Percentiles rank a stretch among this genome's conserved stretches.
Evolutionary conservation across 2,888 invertebrate genomes (phyloP).

Genomic region (Camptogramma bilineatum): DNA sequence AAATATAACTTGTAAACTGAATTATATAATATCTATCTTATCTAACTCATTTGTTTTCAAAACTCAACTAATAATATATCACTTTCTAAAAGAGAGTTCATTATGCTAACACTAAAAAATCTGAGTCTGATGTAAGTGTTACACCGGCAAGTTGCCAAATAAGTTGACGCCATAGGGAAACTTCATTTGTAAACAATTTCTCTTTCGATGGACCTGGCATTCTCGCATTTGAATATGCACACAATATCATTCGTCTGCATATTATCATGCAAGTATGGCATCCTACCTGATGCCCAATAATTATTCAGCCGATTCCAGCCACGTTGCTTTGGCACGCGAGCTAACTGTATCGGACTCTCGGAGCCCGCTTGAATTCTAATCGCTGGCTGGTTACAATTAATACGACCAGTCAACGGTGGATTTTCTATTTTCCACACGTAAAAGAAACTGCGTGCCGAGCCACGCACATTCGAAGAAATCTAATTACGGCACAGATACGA

Average conservation of each 20-base stretch:
- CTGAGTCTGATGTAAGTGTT: constrained; percentile 42
- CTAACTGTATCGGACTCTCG: constrained; percentile 78
- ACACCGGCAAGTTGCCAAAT: constrained; percentile 39
- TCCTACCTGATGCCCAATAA: constrained; percentile 48
- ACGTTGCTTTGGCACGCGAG: constrained; percentile 76
- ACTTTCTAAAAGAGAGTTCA: constrained; percentile 41
- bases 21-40: background rate
- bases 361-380: constrained; percentile 80
- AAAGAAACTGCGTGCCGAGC: constrained; percentile 80
- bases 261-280: constrained; percentile 60
- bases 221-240: constrained; percentile 57
- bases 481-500: constrained; percentile 64
- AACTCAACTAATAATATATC: background rate
- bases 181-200: constrained; percentile 66
- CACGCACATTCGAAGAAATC: constrained; percentile 75
- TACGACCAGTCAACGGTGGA: constrained; percentile 83
- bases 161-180: constrained; percentile 51
- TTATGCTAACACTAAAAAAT: constrained; percentile 31
- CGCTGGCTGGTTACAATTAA: constrained; percentile 77
- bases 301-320: constrained; percentile 75
- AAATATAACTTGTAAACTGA: background rate
- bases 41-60: background rate
- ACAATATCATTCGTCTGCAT: constrained; percentile 57
- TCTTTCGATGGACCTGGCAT: constrained; percentile 60
- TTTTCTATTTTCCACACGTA: constrained; percentile 86